These are phyloP conservation scores for Empis livida DNA, from an alignment of 2,888 invertebrate genomes.

Conservation along the genomic window DNA sequence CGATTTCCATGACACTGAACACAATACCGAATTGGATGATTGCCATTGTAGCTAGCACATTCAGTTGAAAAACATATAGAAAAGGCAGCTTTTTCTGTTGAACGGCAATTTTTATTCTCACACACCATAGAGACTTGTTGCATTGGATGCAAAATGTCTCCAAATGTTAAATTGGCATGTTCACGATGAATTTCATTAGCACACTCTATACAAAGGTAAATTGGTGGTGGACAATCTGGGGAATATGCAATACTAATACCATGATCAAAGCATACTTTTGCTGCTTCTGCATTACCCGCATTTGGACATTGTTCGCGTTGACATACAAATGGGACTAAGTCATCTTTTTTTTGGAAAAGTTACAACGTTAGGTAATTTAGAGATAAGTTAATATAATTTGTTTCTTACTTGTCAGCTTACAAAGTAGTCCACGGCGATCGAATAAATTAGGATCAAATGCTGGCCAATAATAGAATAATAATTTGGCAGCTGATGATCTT, in stretches of 20 bases:
- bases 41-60: conserved; percentile 92
- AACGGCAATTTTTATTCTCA: conserved; percentile 95
- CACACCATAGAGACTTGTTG: conserved; percentile 90
- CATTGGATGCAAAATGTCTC: conserved; percentile 83
- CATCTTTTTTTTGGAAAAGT: conserved; percentile 40
- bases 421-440: conserved; percentile 75
- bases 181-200: conserved; percentile 83
- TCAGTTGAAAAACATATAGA: conserved; percentile 95
- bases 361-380: too few species aligned
- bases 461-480: conserved; percentile 98
- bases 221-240: conserved; percentile 79
- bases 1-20: conserved; percentile 78
- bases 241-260: conserved; percentile 78
- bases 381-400: not conserved
- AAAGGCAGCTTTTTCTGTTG: conserved; percentile 80
- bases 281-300: conserved; percentile 72
- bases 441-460: conserved; percentile 89
- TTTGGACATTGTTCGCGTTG: conserved; percentile 87
- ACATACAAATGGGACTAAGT: conserved; percentile 69
- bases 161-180: conserved; percentile 72
- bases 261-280: conserved; percentile 90
- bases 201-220: conserved; percentile 93
- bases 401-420: conserved; percentile 69
- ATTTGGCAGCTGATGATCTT: conserved; percentile 87
- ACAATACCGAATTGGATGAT: conserved; percentile 90